Evolutionary conservation across 2,113 vertebrate genomes (phyloP).

Genomic region (Mormoops blainvillei): DNA sequence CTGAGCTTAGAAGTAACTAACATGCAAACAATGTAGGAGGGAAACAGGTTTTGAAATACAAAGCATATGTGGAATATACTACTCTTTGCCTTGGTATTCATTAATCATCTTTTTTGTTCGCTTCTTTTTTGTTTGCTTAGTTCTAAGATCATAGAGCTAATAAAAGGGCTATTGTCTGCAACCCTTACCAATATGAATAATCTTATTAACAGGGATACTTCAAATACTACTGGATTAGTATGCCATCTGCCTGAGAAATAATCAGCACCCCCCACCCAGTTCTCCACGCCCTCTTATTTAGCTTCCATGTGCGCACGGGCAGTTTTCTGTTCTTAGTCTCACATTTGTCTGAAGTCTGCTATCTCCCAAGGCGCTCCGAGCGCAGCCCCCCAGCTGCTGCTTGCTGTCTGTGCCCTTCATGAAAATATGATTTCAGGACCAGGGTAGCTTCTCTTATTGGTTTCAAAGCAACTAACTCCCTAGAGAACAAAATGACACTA

Average conservation of each 20-base stretch:
- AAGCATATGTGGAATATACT: not conserved
- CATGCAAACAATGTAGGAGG: not conserved
- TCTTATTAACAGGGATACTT: not conserved
- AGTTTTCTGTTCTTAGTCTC: not conserved
- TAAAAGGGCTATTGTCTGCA: not conserved
- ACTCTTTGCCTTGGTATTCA: not conserved
- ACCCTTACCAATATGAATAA: not conserved
- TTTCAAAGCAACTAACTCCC: not conserved
- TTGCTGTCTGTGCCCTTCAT: not conserved
- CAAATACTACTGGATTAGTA: not conserved
- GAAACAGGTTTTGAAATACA: not conserved
- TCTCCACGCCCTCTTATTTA: not conserved
- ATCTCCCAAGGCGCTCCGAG: too few relatives aligned
- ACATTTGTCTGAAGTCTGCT: not conserved
- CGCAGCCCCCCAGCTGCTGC: not conserved
- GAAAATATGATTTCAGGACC: not conserved
- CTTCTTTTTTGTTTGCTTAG: not conserved
- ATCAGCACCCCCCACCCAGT: not conserved
- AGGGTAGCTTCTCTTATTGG: not conserved
- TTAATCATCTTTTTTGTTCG: not conserved
- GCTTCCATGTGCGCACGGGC: not conserved
- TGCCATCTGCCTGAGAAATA: not conserved
- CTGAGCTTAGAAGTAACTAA: not conserved
- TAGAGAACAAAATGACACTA: conserved; percentile 1
- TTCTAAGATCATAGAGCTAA: not conserved